Evolutionary conservation across 2,797 vertebrate genomes (phyloP).

Genomic region (Crenichthys baileyi): DNA sequence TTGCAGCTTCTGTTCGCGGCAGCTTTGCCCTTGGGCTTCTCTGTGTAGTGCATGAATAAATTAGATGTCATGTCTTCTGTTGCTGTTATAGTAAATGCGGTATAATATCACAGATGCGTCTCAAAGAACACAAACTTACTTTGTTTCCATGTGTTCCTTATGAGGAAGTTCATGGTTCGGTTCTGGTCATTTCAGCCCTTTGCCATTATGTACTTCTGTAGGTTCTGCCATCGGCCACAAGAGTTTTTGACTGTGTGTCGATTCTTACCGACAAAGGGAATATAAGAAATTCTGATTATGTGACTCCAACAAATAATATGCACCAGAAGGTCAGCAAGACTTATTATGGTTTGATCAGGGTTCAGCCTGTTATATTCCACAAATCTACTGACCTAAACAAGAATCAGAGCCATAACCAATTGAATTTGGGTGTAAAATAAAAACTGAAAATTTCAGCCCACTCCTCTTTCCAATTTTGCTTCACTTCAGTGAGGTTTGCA

Average conservation of each 20-base stretch:
- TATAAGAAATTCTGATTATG: background rate
- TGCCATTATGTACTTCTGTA: background rate
- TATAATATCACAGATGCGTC: background rate
- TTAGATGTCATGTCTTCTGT: constrained; percentile 12
- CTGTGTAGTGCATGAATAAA: constrained; percentile 10
- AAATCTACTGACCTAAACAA: background rate
- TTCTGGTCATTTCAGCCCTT: background rate
- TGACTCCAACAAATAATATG: background rate
- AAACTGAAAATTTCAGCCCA: background rate
- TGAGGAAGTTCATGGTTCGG: background rate
- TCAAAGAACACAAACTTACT: too few species aligned
- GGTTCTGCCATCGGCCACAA: background rate
- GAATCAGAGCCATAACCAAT: background rate
- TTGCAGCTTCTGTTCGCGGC: constrained; percentile 12
- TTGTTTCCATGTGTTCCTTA: background rate
- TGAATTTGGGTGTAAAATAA: background rate
- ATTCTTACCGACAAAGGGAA: background rate
- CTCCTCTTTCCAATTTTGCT: background rate
- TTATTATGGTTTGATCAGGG: background rate
- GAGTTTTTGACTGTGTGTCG: background rate
- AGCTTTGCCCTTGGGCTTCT: background rate
- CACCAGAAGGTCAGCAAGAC: background rate
- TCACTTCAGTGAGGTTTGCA: background rate
- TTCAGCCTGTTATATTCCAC: background rate
- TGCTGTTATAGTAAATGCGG: background rate